Percentiles rank a stretch among this genome's conserved stretches.
These are phyloP conservation scores for Aspidiotus destructor DNA, from an alignment of 2,888 invertebrate species.

Conservation along the genomic window DNA sequence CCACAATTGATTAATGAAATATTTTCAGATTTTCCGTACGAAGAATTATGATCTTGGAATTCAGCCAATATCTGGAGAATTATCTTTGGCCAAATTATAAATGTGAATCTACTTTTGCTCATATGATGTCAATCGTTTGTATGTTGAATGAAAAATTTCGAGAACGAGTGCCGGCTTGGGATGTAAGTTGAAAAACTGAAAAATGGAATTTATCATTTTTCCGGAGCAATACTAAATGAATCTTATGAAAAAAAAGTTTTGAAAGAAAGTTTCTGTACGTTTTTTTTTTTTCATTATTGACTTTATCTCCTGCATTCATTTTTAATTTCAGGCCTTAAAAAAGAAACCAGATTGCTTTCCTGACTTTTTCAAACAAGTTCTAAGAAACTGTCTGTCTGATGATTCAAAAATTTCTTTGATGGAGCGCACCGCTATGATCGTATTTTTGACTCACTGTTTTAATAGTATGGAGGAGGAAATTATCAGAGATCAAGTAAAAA, in stretches of 20 bases:
- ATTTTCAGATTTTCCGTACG: constrained; percentile 59
- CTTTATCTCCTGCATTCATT: neutral
- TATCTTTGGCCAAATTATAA: constrained; percentile 93
- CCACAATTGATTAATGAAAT: no score
- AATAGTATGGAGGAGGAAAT: constrained; percentile 94
- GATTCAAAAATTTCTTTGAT: constrained; percentile 35
- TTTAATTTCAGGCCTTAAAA: constrained; percentile 57
- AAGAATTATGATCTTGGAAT: constrained; percentile 92
- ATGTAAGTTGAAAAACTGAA: constrained; percentile 46
- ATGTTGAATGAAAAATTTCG: constrained; percentile 98
- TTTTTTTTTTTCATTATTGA: constrained; percentile 22
- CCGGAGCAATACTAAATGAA: no score
- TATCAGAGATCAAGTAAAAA: constrained; percentile 72
- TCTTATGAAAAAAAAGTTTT: no score
- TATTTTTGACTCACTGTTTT: constrained; percentile 92
- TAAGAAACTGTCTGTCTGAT: constrained; percentile 55
- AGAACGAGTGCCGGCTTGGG: constrained; percentile 94
- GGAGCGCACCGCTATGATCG: constrained; percentile 78
- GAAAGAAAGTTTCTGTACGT: no score
- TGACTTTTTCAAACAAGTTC: constrained; percentile 70
- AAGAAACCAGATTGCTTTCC: constrained; percentile 66
- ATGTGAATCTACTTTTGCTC: constrained; percentile 65
- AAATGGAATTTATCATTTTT: neutral
- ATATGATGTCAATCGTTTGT: constrained; percentile 91
- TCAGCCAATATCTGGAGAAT: constrained; percentile 93